Evolutionary conservation across 2,797 vertebrate species (phyloP), one percentile per base, ranked within the genome.

Genomic region (Sphenodon punctatus): DNA sequence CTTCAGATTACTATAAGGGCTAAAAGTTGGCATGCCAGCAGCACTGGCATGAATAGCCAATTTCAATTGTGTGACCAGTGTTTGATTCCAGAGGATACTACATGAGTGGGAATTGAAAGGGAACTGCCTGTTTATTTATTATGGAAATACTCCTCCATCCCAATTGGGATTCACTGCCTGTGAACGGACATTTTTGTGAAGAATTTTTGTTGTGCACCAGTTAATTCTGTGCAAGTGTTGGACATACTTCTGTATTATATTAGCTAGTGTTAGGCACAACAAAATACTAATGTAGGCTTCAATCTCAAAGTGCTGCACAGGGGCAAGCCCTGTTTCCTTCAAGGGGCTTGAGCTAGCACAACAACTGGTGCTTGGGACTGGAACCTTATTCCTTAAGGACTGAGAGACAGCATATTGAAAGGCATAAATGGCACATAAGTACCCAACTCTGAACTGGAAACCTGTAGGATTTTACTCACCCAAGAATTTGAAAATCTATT

Each of bases 1-100:
- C 92, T 92, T 89, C 90, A 89, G 90, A 94, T 90, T 81, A 92
- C 91, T 39, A 30, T 10, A 70, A 70, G 68, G 58, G 67, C 88
- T 87, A 80, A 91, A 92, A 88, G 65, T 84, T 87, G 87, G 86
- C 82, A 87, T 84, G 63, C 88, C 71, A 63, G 75, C 78, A 70
- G 74, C 82, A 59, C 68, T 80, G 67, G 77, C 77, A 48, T 76
- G 8, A 73, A 56, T 60, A 72, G 15, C 81, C 85, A 70, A 53
- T 23, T 83, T 60, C 69, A 25, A 2, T 75, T 81, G 51, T 46
- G 13, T 53, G 75, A 38, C 74, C 69, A 27, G 49, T 63, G 10
- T 51, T 88, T 65, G 41, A 48, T 34, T 64, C 69, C 74, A 70
- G 46, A 11, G 74, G 60, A 45, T 67, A 22, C 23, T 73, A 42